phyloP scores from a whole-genome alignment of 2,797 vertebrate genomes.

The Leuciscus waleckii region DNA sequence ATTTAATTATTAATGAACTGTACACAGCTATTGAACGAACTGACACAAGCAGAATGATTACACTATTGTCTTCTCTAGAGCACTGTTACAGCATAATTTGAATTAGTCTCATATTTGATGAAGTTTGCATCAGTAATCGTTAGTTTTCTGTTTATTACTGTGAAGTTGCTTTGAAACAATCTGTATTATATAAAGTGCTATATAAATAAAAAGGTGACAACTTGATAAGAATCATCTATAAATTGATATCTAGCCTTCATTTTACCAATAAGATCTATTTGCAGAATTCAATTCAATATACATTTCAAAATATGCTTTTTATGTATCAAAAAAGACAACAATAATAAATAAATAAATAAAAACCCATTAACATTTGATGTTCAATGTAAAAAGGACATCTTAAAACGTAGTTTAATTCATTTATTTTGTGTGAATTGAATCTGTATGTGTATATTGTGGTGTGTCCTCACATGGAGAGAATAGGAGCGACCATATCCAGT shows the following conservation, averaged over 20 bases:
- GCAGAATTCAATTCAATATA: neutral
- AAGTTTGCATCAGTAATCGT: neutral
- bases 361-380: neutral
- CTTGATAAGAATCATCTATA: neutral
- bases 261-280: neutral
- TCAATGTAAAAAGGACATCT: constrained; percentile 1
- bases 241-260: neutral
- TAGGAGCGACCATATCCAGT: constrained; percentile 97
- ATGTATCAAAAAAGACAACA: neutral
- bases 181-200: neutral
- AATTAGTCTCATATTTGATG: neutral
- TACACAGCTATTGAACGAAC: neutral
- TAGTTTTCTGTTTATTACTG: neutral
- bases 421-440: neutral
- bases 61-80: neutral
- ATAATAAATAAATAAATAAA: neutral
- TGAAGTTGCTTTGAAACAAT: neutral
- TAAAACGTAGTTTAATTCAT: neutral
- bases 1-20: neutral
- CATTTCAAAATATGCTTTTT: neutral
- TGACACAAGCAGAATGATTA: neutral
- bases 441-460: neutral
- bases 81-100: neutral
- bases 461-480: constrained; percentile 94
- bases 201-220: neutral